These are phyloP conservation scores for Champsocephalus gunnari DNA, from an alignment of 2,797 vertebrate genomes.

Conservation along the genomic window DNA sequence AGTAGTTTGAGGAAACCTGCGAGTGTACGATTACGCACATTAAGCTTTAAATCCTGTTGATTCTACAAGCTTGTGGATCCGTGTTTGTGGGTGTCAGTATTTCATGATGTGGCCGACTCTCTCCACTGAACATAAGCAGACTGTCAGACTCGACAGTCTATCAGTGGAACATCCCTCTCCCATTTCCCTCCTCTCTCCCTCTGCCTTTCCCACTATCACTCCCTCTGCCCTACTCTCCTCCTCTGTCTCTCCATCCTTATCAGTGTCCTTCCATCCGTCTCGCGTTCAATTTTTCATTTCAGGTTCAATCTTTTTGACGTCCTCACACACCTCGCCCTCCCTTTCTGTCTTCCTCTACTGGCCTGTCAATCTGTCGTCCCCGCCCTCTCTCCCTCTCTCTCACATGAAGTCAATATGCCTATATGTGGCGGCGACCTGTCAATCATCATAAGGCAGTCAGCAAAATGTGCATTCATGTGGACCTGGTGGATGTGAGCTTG, in stretches of 20 bases:
- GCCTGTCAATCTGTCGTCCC: conserved; percentile 61
- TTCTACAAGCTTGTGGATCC: conserved; percentile 24
- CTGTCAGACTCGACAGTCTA: conserved; percentile 79
- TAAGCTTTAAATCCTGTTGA: conserved; percentile 25
- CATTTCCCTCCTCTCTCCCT: conserved; percentile 28
- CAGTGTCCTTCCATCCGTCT: conserved; percentile 74
- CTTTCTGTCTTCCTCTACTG: conserved; percentile 53
- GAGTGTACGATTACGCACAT: conserved; percentile 10
- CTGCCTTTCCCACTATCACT: conserved; percentile 46
- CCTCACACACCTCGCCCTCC: conserved; percentile 63
- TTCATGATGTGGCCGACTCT: conserved; percentile 65
- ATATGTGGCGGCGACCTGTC: conserved; percentile 66
- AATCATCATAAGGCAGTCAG: conserved; percentile 63
- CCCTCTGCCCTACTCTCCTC: conserved; percentile 50
- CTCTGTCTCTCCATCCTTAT: conserved; percentile 75
- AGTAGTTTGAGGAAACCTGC: conserved; percentile 24
- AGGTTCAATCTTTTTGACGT: conserved; percentile 79
- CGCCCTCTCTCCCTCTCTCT: neutral
- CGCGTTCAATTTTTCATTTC: conserved; percentile 83
- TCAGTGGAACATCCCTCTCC: conserved; percentile 73
- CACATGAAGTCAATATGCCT: conserved; percentile 72
- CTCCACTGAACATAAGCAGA: conserved; percentile 77
- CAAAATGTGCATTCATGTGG: conserved; percentile 48
- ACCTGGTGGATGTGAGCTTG: conserved; percentile 6
- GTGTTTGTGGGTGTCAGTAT: conserved; percentile 48